Base-by-base conservation (phyloP, 2,888 invertebrate genomes). In the Drosophila anomelani region DNA sequence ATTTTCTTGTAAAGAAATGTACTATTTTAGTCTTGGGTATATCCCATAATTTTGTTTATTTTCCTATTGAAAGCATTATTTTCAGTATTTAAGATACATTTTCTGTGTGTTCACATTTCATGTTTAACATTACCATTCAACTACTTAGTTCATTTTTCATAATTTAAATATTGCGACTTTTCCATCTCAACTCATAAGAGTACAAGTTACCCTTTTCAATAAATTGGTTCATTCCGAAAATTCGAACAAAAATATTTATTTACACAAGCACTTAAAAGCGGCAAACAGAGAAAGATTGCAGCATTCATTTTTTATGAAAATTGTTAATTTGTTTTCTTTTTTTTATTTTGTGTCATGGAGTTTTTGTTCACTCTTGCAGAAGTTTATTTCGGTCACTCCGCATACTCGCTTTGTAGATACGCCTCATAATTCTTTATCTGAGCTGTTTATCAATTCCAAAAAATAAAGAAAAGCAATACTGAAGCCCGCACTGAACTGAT, bases 201-300 rank as follows among this genome's bases (percentile, higher is more conserved):
- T 53, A 63, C 69, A 71, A 61, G 64, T 66, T 61, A 49, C 23
- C 13, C 53, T 41, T 17, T 41, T n/a, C 32, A 32, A 55, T 67
- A 12, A 36, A 39, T 36, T 47, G 68, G 41, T 9, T 47, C 57
- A 26, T 29, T 32, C n/a, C 1, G 32, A 47, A 54, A 74, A 75
- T 68, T 74, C 41, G 53, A 80, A 74, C 70, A 78, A 71, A 79
- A 73, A 78, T 70, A 78, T 84, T 78, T 88, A 88, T 85, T 82
- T 80, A 88, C 82, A 88, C 71, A 71, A 76, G 78, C 74, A 81
- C 74, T 79, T 73, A 74, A 73, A 75, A 57, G 41, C 17, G 49
- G 66, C 55, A n/a, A 43, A 62, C 44, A 49, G 15, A 44, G 46
- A 61, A 71, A 26, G 53, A 61, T 41, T 49, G 41, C 47, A 41